Evolutionary conservation across 1,140 invertebrate species (phyloP).

Genomic region (Trachymyrmex cornetzi): DNA sequence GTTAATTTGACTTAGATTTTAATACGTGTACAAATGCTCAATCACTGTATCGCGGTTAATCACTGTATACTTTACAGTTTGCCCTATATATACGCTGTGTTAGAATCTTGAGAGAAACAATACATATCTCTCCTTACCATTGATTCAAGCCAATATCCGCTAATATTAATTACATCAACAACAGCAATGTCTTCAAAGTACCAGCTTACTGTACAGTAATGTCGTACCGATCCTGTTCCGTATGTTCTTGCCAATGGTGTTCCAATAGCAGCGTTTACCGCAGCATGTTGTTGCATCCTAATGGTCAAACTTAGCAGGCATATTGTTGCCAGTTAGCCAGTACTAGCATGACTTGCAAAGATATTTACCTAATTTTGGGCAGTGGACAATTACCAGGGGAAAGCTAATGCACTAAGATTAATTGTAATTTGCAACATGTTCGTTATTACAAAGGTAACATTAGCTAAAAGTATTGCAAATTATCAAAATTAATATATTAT

Average conservation of each 20-base stretch:
- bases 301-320: slow-evolving; percentile 20
- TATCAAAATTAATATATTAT: neutral
- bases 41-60: no score
- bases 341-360: neutral
- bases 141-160: neutral
- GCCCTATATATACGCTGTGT: neutral
- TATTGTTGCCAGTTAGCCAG: neutral
- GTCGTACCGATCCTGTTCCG: neutral
- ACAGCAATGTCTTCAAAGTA: neutral
- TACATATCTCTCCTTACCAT: neutral
- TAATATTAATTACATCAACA: slow-evolving; percentile 1
- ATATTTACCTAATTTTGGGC: neutral
- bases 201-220: neutral
- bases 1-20: no score
- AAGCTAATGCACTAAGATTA: neutral
- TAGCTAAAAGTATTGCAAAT: neutral
- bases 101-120: neutral
- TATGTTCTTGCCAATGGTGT: slow-evolving; percentile 24
- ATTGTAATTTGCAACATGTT: neutral
- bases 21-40: no score
- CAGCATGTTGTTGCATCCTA: neutral
- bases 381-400: neutral
- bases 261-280: slow-evolving; percentile 22
- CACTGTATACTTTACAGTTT: no score
- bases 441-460: neutral